Evolutionary conservation across 1,140 invertebrate genomes (phyloP).

Genomic region (Drosophila subpulchrella): DNA sequence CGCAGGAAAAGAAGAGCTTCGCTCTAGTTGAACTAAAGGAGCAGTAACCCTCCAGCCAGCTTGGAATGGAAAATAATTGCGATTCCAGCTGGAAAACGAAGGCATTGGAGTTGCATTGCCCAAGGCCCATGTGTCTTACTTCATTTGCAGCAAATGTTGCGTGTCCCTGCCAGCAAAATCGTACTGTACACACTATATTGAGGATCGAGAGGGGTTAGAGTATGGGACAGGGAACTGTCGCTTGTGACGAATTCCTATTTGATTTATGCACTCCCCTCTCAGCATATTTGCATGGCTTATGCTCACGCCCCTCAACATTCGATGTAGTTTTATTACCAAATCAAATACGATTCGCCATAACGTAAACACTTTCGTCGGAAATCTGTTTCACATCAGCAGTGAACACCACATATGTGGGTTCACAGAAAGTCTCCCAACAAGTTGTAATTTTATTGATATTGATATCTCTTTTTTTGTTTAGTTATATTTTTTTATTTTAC

Average conservation of each 20-base stretch:
- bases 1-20: slow-evolving; percentile 18
- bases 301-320: slow-evolving; percentile 2
- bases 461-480: too few relatives aligned
- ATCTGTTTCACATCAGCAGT: slow-evolving; percentile 40
- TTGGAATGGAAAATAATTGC: slow-evolving; percentile 43
- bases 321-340: slow-evolving; percentile 55
- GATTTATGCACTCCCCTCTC: slow-evolving; percentile 60
- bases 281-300: slow-evolving; percentile 17
- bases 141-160: slow-evolving; percentile 75
- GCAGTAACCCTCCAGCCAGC: slow-evolving; percentile 30
- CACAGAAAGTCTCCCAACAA: too few relatives aligned
- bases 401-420: neutral
- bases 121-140: slow-evolving; percentile 45
- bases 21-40: slow-evolving; percentile 28
- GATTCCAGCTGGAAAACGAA: slow-evolving; percentile 33
- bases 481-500: too few relatives aligned
- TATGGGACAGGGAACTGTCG: slow-evolving; percentile 13
- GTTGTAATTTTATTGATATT: too few relatives aligned
- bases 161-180: slow-evolving; percentile 30
- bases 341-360: slow-evolving; percentile 57
- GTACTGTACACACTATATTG: neutral
- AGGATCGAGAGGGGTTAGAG: slow-evolving; percentile 4
- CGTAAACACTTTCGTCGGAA: slow-evolving; percentile 32
- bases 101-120: slow-evolving; percentile 26
- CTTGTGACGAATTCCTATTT: slow-evolving; percentile 69